phyloP scores from a whole-genome alignment of 2,797 vertebrate species.

The Lithobates pipiens region DNA sequence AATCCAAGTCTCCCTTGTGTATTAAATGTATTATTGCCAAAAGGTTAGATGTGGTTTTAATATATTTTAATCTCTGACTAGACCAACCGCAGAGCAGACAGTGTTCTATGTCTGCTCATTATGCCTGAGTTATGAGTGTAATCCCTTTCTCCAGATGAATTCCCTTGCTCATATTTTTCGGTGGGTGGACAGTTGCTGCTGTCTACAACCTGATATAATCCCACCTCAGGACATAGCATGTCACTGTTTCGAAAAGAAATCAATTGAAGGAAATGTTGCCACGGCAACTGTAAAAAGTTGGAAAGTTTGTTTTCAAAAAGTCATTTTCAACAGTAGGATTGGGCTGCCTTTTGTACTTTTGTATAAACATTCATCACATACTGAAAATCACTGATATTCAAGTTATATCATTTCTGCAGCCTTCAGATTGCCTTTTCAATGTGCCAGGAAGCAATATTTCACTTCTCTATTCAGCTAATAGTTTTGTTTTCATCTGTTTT shows the following conservation, averaged over 20 bases:
- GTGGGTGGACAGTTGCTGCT: slow-evolving; percentile 48
- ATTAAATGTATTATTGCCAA: neutral
- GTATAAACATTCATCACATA: neutral
- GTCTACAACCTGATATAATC: slow-evolving; percentile 49
- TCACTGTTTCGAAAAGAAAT: slow-evolving; percentile 39
- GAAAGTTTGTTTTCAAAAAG: slow-evolving; percentile 11
- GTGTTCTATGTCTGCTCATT: slow-evolving; percentile 15
- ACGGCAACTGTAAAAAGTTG: slow-evolving; percentile 37
- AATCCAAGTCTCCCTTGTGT: neutral
- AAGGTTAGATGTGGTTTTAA: neutral
- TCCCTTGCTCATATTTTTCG: slow-evolving; percentile 26
- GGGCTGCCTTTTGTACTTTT: neutral
- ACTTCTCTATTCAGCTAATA: too few species aligned
- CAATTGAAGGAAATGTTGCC: slow-evolving; percentile 22
- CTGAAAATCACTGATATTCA: neutral
- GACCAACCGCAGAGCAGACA: neutral
- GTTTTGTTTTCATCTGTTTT: too few species aligned
- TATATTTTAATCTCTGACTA: slow-evolving; percentile 5
- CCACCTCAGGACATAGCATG: slow-evolving; percentile 45
- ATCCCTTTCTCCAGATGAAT: slow-evolving; percentile 37
- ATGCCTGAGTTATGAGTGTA: slow-evolving; percentile 27
- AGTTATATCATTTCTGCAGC: neutral
- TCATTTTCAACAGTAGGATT: neutral
- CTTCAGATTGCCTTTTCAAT: too few species aligned
- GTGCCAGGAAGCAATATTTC: too few species aligned